These are phyloP conservation scores for Capra hircus DNA, from an alignment of 2,113 vertebrate species.

Conservation along the genomic window DNA sequence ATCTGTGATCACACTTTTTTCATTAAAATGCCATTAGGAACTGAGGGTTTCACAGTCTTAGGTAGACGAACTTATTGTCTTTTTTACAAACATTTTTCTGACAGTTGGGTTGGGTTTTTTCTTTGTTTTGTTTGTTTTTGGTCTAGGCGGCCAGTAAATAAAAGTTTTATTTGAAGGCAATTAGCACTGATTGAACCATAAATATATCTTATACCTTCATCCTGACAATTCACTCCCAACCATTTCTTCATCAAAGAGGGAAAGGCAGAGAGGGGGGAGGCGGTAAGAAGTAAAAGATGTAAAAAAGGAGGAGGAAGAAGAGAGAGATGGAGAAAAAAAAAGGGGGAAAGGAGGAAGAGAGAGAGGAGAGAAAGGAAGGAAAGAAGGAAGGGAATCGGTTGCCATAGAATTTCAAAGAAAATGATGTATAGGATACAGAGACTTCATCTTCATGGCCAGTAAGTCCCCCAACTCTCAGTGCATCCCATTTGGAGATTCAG, in stretches of 20 bases:
- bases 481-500: not conserved
- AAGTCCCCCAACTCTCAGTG: not conserved
- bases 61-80: not conserved
- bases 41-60: not conserved
- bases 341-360: accelerated
- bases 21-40: not conserved
- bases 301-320: not conserved
- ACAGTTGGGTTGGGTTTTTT: not conserved
- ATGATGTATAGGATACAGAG: not conserved
- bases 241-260: not conserved
- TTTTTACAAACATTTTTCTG: not conserved
- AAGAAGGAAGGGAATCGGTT: accelerated
- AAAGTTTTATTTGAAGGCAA: not conserved
- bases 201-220: not conserved
- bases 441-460: not conserved
- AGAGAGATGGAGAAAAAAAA: accelerated
- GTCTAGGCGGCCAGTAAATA: not conserved
- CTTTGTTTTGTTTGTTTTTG: not conserved
- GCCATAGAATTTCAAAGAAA: not conserved
- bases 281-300: accelerated
- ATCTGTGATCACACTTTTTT: not conserved
- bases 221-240: not conserved
- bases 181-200: not conserved
- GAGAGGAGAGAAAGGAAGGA: too few species aligned
- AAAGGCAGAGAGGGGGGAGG: not conserved